These are phyloP conservation scores for Apamea anceps DNA, from an alignment of 2,888 invertebrate species.

Conservation along the genomic window DNA sequence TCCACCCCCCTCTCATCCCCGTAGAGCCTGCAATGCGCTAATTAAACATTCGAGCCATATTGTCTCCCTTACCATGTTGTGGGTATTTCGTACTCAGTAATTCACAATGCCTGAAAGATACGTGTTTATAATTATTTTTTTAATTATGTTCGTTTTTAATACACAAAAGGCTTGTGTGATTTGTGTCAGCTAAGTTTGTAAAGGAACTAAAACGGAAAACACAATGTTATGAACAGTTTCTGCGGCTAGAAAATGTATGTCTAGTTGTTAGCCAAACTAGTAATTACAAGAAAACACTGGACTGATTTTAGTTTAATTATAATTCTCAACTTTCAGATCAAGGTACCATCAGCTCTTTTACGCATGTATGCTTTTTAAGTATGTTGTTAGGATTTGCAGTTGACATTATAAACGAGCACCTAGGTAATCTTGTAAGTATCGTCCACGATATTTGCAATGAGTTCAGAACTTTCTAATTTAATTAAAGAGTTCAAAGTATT, in stretches of 20 bases:
- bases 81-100: slow-evolving; percentile 76
- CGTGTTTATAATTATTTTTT: slow-evolving; percentile 46
- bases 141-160: slow-evolving; percentile 29
- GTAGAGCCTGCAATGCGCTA: slow-evolving; percentile 86
- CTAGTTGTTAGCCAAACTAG: not conserved
- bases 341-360: not conserved
- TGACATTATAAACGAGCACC: not conserved
- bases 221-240: not conserved
- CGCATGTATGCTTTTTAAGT: no score
- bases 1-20: slow-evolving; percentile 62
- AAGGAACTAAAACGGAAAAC: not conserved
- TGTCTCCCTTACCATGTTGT: slow-evolving; percentile 86
- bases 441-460: not conserved
- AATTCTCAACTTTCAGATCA: not conserved
- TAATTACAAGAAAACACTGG: not conserved
- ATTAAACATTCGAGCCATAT: slow-evolving; percentile 90
- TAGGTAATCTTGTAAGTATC: not conserved
- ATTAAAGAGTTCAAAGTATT: not conserved
- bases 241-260: not conserved
- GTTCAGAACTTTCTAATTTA: no score
- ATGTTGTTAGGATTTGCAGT: not conserved
- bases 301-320: not conserved
- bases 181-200: not conserved
- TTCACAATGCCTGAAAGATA: slow-evolving; percentile 60
- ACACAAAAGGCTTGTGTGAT: not conserved